A percentile compares a stretch with the other conserved stretches of the same genome.
phyloP scores from a whole-genome alignment of 2,113 vertebrate genomes.

The Machaerirhynchus nigripectus region DNA sequence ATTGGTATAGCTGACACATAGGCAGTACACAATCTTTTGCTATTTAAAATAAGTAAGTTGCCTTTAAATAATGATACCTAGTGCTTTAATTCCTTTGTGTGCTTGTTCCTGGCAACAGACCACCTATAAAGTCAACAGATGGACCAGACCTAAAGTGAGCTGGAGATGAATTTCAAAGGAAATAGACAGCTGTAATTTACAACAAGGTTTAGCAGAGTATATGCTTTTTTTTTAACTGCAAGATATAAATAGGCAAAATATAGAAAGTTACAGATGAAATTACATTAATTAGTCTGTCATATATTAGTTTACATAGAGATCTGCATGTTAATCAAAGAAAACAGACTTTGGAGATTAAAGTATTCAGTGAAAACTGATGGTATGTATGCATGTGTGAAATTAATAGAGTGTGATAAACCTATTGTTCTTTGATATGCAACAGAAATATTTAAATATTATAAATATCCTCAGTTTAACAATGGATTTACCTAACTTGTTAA shows the following conservation, averaged over 20 bases:
- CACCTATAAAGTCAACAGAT: neutral
- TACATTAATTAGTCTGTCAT: neutral
- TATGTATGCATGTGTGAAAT: neutral
- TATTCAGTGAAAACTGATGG: neutral
- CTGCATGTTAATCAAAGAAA: neutral
- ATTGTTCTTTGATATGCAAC: neutral
- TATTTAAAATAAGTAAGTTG: neutral
- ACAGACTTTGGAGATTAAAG: neutral
- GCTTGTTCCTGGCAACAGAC: neutral
- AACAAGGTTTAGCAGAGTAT: neutral
- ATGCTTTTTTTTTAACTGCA: neutral
- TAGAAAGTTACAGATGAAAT: neutral
- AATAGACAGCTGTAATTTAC: neutral
- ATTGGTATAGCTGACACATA: neutral
- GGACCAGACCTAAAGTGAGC: neutral
- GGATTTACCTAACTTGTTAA: neutral
- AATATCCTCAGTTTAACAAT: neutral
- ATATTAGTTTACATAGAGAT: neutral
- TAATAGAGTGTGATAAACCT: neutral
- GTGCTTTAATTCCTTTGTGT: neutral
- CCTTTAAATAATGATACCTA: neutral
- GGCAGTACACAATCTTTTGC: neutral
- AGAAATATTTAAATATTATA: neutral
- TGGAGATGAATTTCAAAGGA: neutral
- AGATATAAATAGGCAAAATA: neutral